Evolutionary conservation across 2,888 invertebrate genomes (phyloP).

Genomic region (Oxycera nigricornis): DNA sequence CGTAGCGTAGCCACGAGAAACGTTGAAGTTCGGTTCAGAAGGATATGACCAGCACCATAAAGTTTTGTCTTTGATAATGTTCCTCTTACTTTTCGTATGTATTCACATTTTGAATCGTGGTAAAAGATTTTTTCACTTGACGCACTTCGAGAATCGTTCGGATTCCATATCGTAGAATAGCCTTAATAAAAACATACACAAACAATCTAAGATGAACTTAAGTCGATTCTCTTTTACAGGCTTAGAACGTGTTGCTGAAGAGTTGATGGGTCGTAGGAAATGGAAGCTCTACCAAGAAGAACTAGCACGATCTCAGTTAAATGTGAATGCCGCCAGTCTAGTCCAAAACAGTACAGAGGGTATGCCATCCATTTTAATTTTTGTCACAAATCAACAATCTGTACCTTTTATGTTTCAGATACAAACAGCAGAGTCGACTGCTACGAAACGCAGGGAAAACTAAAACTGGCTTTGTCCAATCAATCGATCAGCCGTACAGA

Average conservation of each 20-base stretch:
- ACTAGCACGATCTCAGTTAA: slow-evolving; percentile 65
- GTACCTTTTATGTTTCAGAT: slow-evolving; percentile 18
- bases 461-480: slow-evolving; percentile 25
- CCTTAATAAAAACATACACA: too few species aligned
- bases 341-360: slow-evolving; percentile 49
- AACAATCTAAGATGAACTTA: too few species aligned
- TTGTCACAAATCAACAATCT: not conserved
- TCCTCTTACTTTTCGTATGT: too few species aligned
- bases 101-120: too few species aligned
- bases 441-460: slow-evolving; percentile 41
- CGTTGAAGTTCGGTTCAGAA: too few species aligned
- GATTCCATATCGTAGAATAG: too few species aligned
- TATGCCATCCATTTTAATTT: slow-evolving; percentile 26
- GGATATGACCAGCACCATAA: too few species aligned
- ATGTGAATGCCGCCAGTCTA: slow-evolving; percentile 52
- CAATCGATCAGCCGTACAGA: slow-evolving; percentile 43
- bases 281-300: slow-evolving; percentile 92
- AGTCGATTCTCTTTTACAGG: slow-evolving; percentile 67
- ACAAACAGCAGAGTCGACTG: slow-evolving; percentile 44
- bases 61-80: too few species aligned
- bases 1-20: too few species aligned
- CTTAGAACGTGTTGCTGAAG: slow-evolving; percentile 95
- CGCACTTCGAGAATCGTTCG: too few species aligned
- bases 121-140: too few species aligned
- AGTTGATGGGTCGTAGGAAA: slow-evolving; percentile 96